Base-by-base conservation (phyloP, 1,140 invertebrate genomes). In the Zelostemma sp. region DNA sequence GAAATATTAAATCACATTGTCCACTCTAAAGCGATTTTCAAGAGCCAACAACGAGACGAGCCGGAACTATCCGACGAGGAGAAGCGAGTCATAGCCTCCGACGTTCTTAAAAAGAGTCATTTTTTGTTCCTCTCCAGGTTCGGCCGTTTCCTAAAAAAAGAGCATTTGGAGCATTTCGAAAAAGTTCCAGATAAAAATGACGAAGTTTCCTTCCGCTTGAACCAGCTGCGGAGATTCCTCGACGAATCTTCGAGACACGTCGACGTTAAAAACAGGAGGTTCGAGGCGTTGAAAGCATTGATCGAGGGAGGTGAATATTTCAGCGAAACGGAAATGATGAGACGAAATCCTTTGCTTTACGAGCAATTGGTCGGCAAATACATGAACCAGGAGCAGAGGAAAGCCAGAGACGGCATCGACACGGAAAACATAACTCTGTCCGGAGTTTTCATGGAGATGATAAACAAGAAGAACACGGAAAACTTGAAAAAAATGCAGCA, bases 321-420 rank as follows among this genome's bases (percentile, higher is more conserved):
- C 74, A 93, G 91, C 80, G 94, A 97, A 79, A 89, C 89, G 58
- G 93, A 96, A 88, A 98, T 98, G 95, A 95, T 95, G 89, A 92
- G 91, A 69, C 83, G 96, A 66, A 95, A 96, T 84, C 96, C 96
- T 0, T 86, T 95, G 49, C 80, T 97, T 0, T 98, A 95, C 86
- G 93, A 97, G 50, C 91, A 97, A 74, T 84, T 98, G 53, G 86
- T 97, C 51, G 95, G 95, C 0, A 91, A 92, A 75, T 96, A 93
- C 81, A 80, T 97, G 60, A 91, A 90, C 5, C 88, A 92, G 53
- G 89, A 93, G 41, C 93, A 97, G 81, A 90, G 89, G 48, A 86
- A 86, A 65, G 85, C 85, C 35, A 83, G 91, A 25, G 91, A 93
- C 73, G 86, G 85, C 50, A 77, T 79, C 28, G 77, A 83, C 47